These are phyloP conservation scores for Volucella inanis DNA, from an alignment of 2,888 invertebrate species.

Conservation along the genomic window DNA sequence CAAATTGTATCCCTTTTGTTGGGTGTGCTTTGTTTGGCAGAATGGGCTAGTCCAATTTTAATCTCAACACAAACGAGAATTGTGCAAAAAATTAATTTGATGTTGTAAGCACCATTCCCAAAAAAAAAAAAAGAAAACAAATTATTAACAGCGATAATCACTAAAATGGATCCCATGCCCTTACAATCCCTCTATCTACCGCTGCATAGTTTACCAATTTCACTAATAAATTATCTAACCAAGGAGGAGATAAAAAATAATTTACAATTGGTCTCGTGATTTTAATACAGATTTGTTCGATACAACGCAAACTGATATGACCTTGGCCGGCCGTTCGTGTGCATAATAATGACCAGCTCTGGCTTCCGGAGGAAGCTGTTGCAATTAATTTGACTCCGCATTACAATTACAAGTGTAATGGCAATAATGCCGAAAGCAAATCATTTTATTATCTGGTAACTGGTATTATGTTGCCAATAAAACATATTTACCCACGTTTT, in stretches of 20 bases:
- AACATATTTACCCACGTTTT: slow-evolving; percentile 47
- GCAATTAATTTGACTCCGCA: slow-evolving; percentile 62
- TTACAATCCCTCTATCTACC: background rate
- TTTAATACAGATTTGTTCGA: slow-evolving; percentile 57
- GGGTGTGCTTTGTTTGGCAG: background rate
- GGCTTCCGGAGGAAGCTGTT: slow-evolving; percentile 2
- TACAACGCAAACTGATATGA: slow-evolving; percentile 32
- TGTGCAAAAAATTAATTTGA: slow-evolving; percentile 1
- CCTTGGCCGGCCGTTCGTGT: background rate
- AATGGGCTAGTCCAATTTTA: background rate
- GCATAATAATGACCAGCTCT: background rate
- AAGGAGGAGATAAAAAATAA: slow-evolving; percentile 51
- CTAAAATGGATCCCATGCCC: slow-evolving; percentile 15
- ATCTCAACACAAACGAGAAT: slow-evolving; percentile 10
- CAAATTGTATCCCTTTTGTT: slow-evolving; percentile 41
- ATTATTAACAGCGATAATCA: slow-evolving; percentile 6
- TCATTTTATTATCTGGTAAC: slow-evolving; percentile 66
- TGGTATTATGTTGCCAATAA: slow-evolving; percentile 40
- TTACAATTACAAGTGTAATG: slow-evolving; percentile 52
- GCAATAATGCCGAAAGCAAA: slow-evolving; percentile 68
- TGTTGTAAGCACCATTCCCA: background rate
- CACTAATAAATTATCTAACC: slow-evolving; percentile 48
- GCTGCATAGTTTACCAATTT: slow-evolving; percentile 7
- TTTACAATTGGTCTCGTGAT: slow-evolving; percentile 46
- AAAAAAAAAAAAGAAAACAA: too few relatives aligned